These are phyloP conservation scores for Drosophila malerkotliana DNA, from an alignment of 1,140 invertebrate species.

Conservation along the genomic window DNA sequence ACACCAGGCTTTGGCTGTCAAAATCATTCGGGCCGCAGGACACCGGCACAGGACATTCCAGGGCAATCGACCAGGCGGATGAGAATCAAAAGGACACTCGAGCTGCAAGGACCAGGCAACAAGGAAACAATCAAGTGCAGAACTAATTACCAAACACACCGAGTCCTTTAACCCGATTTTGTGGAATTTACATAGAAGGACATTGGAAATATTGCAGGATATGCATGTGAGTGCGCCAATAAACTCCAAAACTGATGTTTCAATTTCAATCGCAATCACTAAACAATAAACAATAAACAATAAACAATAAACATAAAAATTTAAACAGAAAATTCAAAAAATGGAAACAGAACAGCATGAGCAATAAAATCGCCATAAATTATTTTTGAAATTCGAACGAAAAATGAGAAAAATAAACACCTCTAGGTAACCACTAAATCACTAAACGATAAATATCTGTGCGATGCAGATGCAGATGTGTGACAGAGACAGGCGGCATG, in stretches of 20 bases:
- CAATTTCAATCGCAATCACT: neutral
- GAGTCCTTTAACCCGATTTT: neutral
- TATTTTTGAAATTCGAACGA: neutral
- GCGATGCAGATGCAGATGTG: conserved; percentile 1
- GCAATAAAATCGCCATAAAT: neutral
- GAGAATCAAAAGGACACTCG: neutral
- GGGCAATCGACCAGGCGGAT: neutral
- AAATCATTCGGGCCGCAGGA: conserved; percentile 1
- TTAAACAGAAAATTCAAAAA: too few relatives aligned
- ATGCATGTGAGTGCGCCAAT: neutral
- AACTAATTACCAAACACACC: neutral
- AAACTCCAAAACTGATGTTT: neutral
- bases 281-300: neutral
- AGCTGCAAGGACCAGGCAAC: neutral
- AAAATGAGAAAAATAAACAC: neutral
- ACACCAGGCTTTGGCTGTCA: conserved; percentile 3
- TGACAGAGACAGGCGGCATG: neutral
- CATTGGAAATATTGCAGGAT: neutral
- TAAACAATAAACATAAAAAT: neutral
- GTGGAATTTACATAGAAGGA: neutral
- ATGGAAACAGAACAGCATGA: neutral
- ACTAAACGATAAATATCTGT: conserved; percentile 5
- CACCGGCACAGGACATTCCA: neutral
- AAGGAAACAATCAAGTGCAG: conserved; percentile 2
- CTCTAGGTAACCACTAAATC: neutral